Base-by-base conservation (phyloP, 30 jellyfish, hydroid and myxozoan species). In the Aurelia aurita region DNA sequence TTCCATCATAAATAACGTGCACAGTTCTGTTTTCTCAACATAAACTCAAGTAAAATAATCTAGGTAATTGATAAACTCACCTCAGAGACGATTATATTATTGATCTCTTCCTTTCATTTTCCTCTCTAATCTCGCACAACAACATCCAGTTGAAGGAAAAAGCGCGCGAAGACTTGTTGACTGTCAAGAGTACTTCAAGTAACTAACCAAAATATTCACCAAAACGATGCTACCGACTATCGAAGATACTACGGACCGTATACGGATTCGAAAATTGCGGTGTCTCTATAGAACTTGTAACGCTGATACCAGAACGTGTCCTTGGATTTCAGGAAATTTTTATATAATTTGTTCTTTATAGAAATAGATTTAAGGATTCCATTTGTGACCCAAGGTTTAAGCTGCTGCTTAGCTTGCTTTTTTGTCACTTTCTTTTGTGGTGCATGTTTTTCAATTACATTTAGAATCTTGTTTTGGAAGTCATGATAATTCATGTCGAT, bases 291-390 rank as follows among this genome's bases (percentile, higher is more conserved):
- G 53, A 44, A 63, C 46, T 80, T 80, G 60, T 80, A 80, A 16
- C 44, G 65, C 66, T 80, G 65, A 67, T 80, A 80, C 75, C 60
- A 47, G 18, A n/a, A n/a, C n/a, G n/a, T n/a, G n/a, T n/a, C n/a
- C n/a, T n/a, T n/a, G n/a, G n/a, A n/a, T n/a, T n/a, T 9, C 1
- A 79, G 76, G 19, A 79, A 34, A 22, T 60, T 79, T 63, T 79
- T 79, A 66, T 62, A 79, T 44, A 10, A 51, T 45, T 61, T 79
- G 22, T 79, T 79, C 47, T 79, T 79, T 26, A 79, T 64, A 55
- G 90, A 79, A 72, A 79, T 79, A 35, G 90, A 79, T 43, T 79
- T 62, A 47, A 79, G 45, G 43, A 72, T 72, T n/a, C 84, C 70
- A 12, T 20, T 59, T n/a, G 72, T 47, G 16, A 47, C 16, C 59